Percentiles rank a stretch among this genome's conserved stretches.
Conservation (phyloP, 2,113 vertebrate species). For the Laterallus jamaicensis region DNA sequence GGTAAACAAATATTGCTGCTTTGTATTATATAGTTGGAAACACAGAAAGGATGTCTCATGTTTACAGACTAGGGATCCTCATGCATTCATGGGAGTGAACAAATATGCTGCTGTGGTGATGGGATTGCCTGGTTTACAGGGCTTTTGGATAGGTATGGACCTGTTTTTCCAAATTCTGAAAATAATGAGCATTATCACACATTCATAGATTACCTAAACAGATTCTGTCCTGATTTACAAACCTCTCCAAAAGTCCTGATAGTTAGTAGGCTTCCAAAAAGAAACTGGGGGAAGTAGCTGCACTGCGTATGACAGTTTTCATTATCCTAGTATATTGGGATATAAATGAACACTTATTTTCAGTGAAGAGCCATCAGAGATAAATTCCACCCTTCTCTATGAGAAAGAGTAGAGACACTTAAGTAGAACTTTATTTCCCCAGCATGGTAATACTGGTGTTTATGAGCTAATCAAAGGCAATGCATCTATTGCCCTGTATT, state of each 20-base stretch:
- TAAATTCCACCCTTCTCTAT: background rate
- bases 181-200: background rate
- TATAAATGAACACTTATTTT: background rate
- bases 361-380: background rate
- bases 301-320: background rate
- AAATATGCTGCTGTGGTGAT: background rate
- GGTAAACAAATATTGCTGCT: background rate
- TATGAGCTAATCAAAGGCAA: constrained; percentile 15
- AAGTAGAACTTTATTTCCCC: constrained; percentile 1
- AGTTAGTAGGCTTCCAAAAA: constrained; percentile 5
- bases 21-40: background rate
- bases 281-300: background rate
- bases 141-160: background rate
- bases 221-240: background rate
- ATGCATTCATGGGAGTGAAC: background rate
- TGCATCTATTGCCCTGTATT: background rate
- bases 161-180: background rate
- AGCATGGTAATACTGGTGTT: background rate
- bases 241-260: background rate
- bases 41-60: background rate
- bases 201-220: constrained; percentile 15
- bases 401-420: background rate
- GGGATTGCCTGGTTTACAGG: background rate
- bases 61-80: background rate
- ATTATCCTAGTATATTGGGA: background rate